phyloP scores from a whole-genome alignment of 2,113 vertebrate genomes.

The Gobiocypris rarus region DNA sequence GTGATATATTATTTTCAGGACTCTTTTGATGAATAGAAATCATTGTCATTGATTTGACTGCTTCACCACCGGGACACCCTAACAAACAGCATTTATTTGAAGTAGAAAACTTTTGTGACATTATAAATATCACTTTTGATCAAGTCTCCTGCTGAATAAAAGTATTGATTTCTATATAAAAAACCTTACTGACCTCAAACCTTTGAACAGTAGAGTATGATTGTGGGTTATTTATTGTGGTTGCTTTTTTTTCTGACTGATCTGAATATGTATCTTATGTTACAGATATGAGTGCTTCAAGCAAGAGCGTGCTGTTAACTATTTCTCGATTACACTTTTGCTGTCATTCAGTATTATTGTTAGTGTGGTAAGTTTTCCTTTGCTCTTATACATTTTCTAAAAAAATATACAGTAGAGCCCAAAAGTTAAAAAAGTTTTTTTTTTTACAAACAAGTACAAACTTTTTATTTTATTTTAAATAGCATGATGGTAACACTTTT shows the following conservation, averaged over 20 bases:
- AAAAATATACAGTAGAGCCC: too few species aligned
- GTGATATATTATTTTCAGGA: too few species aligned
- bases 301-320: conserved; percentile 85
- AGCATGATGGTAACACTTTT: too few species aligned
- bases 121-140: not conserved
- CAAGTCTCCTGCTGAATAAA: not conserved
- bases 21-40: too few species aligned
- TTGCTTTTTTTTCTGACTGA: not conserved
- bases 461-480: not conserved
- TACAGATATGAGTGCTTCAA: conserved; percentile 97
- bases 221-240: not conserved
- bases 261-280: conserved; percentile 40
- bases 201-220: not conserved
- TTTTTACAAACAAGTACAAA: not conserved
- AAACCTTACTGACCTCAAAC: not conserved
- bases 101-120: too few species aligned
- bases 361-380: conserved; percentile 85
- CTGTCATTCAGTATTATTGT: conserved; percentile 89
- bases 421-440: not conserved
- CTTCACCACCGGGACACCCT: too few species aligned
- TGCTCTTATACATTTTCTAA: conserved; percentile 2
- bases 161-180: not conserved
- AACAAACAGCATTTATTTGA: too few species aligned
- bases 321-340: conserved; percentile 82
- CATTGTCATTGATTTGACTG: too few species aligned